Percentiles rank a stretch among this genome's conserved stretches.
phyloP scores from a whole-genome alignment of 2,113 vertebrate genomes.

The Calyptomena viridis region DNA sequence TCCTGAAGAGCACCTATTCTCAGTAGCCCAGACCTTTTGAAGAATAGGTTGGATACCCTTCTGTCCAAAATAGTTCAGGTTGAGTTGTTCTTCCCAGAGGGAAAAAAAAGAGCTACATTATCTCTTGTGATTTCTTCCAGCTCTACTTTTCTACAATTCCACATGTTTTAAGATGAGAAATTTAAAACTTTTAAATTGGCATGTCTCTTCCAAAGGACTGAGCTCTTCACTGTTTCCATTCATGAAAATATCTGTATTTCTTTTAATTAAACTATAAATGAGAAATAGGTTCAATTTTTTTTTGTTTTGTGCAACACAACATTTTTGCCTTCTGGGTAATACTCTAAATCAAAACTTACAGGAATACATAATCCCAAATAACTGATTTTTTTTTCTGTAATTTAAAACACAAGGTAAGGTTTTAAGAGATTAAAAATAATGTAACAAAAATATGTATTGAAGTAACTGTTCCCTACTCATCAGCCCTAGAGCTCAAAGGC shows the following conservation, averaged over 20 bases:
- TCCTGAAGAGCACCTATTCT: neutral
- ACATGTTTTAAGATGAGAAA: neutral
- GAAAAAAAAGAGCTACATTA: neutral
- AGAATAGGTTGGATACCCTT: neutral
- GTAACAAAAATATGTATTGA: neutral
- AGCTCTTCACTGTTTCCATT: neutral
- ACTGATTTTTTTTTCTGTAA: neutral
- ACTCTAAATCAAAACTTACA: neutral
- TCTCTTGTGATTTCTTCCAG: neutral
- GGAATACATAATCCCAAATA: neutral
- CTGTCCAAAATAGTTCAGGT: neutral
- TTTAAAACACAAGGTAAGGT: neutral
- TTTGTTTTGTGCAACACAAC: neutral
- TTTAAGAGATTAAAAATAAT: neutral
- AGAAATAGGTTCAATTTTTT: neutral
- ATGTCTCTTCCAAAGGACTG: neutral
- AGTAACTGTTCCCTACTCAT: neutral
- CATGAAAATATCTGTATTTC: neutral
- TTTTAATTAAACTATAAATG: neutral
- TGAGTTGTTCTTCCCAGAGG: neutral
- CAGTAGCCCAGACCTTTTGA: neutral
- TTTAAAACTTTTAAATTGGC: neutral
- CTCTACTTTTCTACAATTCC: neutral
- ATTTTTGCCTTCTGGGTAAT: neutral
- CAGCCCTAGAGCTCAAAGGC: neutral